Evolutionary conservation across 2,888 invertebrate genomes (phyloP), one percentile per base, ranked within the genome.

Genomic region (Ormyrus nitidulus): DNA sequence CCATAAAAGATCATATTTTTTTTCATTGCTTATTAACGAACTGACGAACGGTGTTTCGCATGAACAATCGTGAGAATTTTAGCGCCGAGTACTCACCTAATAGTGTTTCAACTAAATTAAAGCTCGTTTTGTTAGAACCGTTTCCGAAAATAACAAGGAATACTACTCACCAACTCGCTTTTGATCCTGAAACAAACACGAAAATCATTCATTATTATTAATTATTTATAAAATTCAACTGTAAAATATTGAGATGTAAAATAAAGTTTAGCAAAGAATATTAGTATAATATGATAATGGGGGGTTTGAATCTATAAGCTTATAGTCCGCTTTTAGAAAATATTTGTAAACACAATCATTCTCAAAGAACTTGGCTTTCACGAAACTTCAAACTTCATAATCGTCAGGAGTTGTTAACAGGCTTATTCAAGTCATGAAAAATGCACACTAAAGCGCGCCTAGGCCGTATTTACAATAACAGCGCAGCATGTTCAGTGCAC

Each of bases 151-250:
- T 64, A 58, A 59, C 19, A 10, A 11, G 46, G 49, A 79, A 59
- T 51, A 62, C 34, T 79, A 81, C 81, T 81, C 76, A 81, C 81
- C 81, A 9, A 59, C 46, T 59, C 34, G 62, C n/a, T 7, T 46
- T 64, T 19, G 58, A 68, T 49, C 64, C 81, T 79, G 79, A 79
- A 81, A 81, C 72, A 76, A 69, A 79, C 11, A 79, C 44, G 49
- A 77, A 62, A 80, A 77, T 58, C 9, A 0, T n/a, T 48, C 9
- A 69, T 79, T 79, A 79, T 46, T 79, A 56, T 53, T 9, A 9
- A 53, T 69, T 49, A 51, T 61, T 56, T 13, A 48, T 49, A 48
- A 69, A 56, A 54, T 44, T 69, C 5, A 69, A 4, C 6, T 44
- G 11, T 34, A 44, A 10, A 61, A 61, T 61, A 11, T 64, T 19